A percentile compares a stretch with the other conserved stretches of the same genome.
Evolutionary conservation across 2,797 vertebrate genomes (phyloP).

Genomic region (Characodon lateralis): DNA sequence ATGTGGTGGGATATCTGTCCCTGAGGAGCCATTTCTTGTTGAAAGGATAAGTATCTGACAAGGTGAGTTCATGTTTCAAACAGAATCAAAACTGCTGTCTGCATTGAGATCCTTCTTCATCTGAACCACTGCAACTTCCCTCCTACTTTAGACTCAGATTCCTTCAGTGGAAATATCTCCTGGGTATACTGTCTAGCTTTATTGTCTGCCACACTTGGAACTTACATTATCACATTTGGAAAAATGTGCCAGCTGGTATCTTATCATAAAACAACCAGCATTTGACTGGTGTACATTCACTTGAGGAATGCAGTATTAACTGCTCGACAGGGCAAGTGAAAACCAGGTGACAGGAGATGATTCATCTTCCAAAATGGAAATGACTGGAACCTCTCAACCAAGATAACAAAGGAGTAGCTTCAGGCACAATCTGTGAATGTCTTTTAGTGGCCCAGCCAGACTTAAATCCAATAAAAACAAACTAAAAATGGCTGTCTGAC

Average conservation of each 20-base stretch:
- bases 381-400: neutral
- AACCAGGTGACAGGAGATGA: neutral
- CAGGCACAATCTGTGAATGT: neutral
- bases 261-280: neutral
- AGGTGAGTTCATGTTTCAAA: slow-evolving; percentile 47
- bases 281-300: neutral
- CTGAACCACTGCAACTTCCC: neutral
- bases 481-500: neutral
- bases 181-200: slow-evolving; percentile 1
- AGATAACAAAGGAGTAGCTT: neutral
- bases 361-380: neutral
- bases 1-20: slow-evolving; percentile 28
- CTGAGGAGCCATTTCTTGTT: slow-evolving; percentile 42
- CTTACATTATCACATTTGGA: no score
- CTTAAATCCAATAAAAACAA: neutral
- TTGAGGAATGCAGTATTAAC: neutral
- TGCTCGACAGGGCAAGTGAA: neutral
- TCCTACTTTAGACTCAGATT: slow-evolving; percentile 3
- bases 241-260: neutral
- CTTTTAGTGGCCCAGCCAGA: neutral
- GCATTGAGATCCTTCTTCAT: slow-evolving; percentile 4
- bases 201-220: slow-evolving; percentile 7
- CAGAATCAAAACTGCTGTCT: slow-evolving; percentile 26
- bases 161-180: slow-evolving; percentile 4
- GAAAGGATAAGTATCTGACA: slow-evolving; percentile 28